Evolutionary conservation across 2,888 invertebrate species (phyloP), one percentile per base, ranked within the genome.

Genomic region (Dendrolimus houi): DNA sequence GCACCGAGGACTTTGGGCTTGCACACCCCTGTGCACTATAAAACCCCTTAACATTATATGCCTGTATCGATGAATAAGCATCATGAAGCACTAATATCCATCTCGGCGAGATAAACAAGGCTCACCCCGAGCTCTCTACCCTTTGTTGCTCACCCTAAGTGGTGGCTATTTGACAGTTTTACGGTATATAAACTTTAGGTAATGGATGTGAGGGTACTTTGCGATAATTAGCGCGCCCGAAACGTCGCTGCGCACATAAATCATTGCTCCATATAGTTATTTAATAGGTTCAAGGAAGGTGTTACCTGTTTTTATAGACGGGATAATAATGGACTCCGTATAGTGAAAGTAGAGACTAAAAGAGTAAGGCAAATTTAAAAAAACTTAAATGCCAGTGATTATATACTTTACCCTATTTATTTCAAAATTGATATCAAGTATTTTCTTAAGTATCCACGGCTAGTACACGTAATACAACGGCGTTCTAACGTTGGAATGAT

Each of bases 201-300:
- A 77, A 77, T 75, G 68, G 75, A 77, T 77, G 77, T 71, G 72
- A 67, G 70, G 75, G 70, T 76, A 72, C 71, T 75, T 75, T 77
- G 74, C 69, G 69, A 70, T 76, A 75, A 77, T 77, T 77, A 77
- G 76, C 67, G 66, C 62, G 65, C 66, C 61, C 64, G 62, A 69
- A 70, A 68, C 69, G 47, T 47, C 47, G 47, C 47, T 47, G 47
- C 47, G 9, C 12, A 9, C 56, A 41, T 54, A 58, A 56, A 57
- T 57, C 64, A 65, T 47, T 47, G 47, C 47, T 47, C 9, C 47
- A 47, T 47, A 47, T 47, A 9, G 47, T 47, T 47, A 12, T 47
- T 47, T 8, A 47, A 47, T 9, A 47, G 47, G 47, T 3, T 47
- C 47, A 47, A 12, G 47, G 9, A 47, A 47, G 47, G 47, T 47